These are phyloP conservation scores for Saccopteryx leptura DNA, from an alignment of 2,113 vertebrate genomes.

Conservation along the genomic window DNA sequence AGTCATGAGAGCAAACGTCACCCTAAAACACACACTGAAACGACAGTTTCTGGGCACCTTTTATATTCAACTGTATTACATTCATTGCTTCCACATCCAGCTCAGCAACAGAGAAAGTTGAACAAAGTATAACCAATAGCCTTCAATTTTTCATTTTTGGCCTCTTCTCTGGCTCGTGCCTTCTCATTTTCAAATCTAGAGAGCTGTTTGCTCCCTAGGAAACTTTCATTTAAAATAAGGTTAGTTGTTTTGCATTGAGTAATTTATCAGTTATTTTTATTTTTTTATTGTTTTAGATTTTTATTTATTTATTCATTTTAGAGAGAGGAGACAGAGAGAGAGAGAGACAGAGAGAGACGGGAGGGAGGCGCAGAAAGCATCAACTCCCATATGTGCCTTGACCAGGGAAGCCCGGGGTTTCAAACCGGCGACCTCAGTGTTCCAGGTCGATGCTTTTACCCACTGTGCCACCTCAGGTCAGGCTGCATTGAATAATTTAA, in stretches of 20 bases:
- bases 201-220: not conserved
- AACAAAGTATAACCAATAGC: not conserved
- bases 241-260: not conserved
- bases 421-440: too few relatives aligned
- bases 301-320: too few relatives aligned
- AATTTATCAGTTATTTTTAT: not conserved
- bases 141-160: not conserved
- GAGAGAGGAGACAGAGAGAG: too few relatives aligned
- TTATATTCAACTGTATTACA: not conserved
- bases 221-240: not conserved
- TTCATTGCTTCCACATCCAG: not conserved
- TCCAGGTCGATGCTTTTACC: too few relatives aligned
- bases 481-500: not conserved
- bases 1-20: not conserved
- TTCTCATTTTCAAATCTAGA: not conserved
- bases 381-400: too few relatives aligned
- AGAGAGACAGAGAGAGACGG: too few relatives aligned
- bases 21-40: not conserved
- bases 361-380: too few relatives aligned
- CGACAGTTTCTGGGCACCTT: not conserved
- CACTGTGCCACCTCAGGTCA: too few relatives aligned
- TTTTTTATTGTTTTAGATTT: too few relatives aligned
- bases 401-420: too few relatives aligned
- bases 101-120: not conserved
- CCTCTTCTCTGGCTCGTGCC: not conserved